Percentiles rank a stretch among this genome's conserved stretches.
Conservation (phyloP, 2,113 vertebrate genomes). For the Irena cyanogastra region DNA sequence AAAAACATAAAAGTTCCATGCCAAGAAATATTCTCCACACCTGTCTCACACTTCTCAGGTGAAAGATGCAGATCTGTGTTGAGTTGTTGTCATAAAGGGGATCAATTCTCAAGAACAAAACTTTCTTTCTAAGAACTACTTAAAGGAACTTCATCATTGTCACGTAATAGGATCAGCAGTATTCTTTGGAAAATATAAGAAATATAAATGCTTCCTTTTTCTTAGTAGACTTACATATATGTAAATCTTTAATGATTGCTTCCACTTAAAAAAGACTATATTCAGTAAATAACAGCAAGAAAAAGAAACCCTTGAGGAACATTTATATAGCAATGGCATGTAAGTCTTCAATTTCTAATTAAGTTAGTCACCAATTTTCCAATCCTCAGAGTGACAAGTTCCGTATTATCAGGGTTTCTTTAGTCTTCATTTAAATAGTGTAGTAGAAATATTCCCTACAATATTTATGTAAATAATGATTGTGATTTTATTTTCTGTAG, state of each 20-base stretch:
- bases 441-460: not conserved
- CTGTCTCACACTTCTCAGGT: not conserved
- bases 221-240: rapidly evolving
- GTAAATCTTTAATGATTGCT: not conserved
- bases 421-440: not conserved
- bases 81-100: not conserved
- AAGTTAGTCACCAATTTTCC: not conserved
- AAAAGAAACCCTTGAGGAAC: not conserved
- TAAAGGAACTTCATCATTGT: not conserved
- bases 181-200: not conserved
- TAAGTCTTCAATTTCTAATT: not conserved
- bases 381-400: not conserved
- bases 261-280: not conserved
- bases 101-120: not conserved
- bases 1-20: not conserved
- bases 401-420: not conserved
- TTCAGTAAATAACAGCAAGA: not conserved
- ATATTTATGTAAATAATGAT: not conserved
- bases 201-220: not conserved
- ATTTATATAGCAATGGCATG: not conserved
- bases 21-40: not conserved
- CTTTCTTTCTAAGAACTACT: not conserved
- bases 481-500: not conserved
- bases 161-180: not conserved
- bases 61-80: not conserved